Base-by-base conservation (phyloP, 2,113 vertebrate genomes). In the Myotis davidii region DNA sequence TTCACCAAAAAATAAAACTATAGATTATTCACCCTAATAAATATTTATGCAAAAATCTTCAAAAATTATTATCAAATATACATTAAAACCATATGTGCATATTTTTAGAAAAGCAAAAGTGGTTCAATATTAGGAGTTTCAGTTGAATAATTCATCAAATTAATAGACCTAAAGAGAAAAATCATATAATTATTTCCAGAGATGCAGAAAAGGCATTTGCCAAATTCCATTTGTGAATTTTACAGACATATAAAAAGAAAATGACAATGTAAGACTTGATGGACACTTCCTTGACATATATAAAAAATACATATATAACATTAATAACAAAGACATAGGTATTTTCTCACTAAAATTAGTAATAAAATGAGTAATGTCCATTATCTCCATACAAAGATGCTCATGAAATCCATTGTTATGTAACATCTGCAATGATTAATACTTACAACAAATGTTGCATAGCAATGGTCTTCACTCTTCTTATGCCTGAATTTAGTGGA, bases 41-140 rank as follows among this genome's bases (percentile, higher is more conserved):
- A 32, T 73, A 84, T 77, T 89, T 61, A 81, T 69, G 48, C 23
- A 90, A 89, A 95, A 84, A 34, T 65, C 2, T 81, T 90, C 39
- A 88, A 29, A 70, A 91, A 90, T 67, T 67, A 42, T 74, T 39
- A 94, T 8, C 88, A 94, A 88, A 73, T 89, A 59, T 45, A 83
- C 54, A 90, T 32, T 82, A 65, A 70, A 87, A 81, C 5, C 20
- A 39, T 37, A 9, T 34, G 29, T 78, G 13, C 85, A 37, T 73
- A 20, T 94, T 72, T 85, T 73, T 61, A 67, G 3, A 9, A 96
- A 61, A 29, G 9, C 17, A 84, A 70, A 81, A 54, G 9, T 50
- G 34, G 25, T 72, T 77, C 32, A 56, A 64, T 56, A 48, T 45
- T 56, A 82, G 32, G 16, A 13, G 6, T 32, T 85, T 10, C 52